Evolutionary conservation across 2,113 vertebrate genomes (phyloP), one percentile per base, ranked within the genome.

Genomic region (Hyaena hyaena): DNA sequence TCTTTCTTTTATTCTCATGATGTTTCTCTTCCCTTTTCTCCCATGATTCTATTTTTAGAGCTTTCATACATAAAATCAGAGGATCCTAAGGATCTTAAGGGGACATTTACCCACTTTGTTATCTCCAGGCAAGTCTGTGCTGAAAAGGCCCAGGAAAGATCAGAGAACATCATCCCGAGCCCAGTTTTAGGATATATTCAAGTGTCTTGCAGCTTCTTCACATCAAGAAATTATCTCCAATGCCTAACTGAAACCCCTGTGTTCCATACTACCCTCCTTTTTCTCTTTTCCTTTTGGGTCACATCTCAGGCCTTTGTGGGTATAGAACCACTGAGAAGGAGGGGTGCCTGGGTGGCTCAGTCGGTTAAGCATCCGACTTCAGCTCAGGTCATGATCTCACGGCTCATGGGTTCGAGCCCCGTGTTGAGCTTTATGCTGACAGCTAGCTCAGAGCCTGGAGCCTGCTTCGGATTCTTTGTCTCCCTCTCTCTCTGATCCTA

Each of bases 1-100:
- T 89, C 16, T 68, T 92, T 86, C 87, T 94, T 93, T 84, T 74
- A 65, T 80, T 93, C 43, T 93, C 65, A 31, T 69, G 39, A 17
- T 31, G 35, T 61, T 90, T 93, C 43, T 93, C 58, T 84, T 93
- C 33, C 35, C 45, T 21, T 65, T 15, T 26, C 61, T 21, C 58
- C n/a, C 16, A 26, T 39, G 61, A 77, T 66, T 79, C 77, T 84
- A 87, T 74, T 63, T 86, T 92, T 86, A 95, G 61, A 93, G 58
- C 81, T 50, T 69, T 88, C 58, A 24, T 45, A 93, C 48, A 63
- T 71, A 82, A 71, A 87, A 39, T 86, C 7, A 45, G 61, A 95
- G 31, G 7, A 84, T 81, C 31, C 55, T 65, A 89, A 5, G 24
- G 10, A 48, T 84, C n/a, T 83, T 77, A 73, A 87, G 81, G 50